Percentiles rank a stretch among this genome's conserved stretches.
These are phyloP conservation scores for Drosophila tanythrix DNA, from an alignment of 2,888 invertebrate genomes.

Conservation along the genomic window DNA sequence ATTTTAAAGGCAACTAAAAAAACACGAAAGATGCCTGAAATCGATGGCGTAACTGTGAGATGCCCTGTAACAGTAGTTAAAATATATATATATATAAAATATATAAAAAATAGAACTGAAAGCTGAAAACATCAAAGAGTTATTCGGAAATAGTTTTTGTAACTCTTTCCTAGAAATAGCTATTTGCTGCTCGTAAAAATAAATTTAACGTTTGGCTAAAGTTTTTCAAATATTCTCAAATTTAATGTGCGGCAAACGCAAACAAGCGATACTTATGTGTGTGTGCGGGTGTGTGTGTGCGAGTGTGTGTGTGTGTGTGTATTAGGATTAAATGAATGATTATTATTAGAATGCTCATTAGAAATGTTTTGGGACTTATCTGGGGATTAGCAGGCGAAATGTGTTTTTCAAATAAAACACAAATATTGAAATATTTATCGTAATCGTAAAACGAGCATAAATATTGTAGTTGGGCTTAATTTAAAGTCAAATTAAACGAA, in stretches of 20 bases:
- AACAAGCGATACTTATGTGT: constrained; percentile 56
- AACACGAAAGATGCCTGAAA: constrained; percentile 8
- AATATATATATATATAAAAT: background rate
- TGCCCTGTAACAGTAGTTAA: constrained; percentile 18
- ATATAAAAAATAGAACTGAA: background rate
- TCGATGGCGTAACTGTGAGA: background rate
- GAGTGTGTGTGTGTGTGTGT: constrained; percentile 12
- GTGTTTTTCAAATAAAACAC: constrained; percentile 40
- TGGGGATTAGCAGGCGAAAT: constrained; percentile 30
- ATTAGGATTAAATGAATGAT: constrained; percentile 54
- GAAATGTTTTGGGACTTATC: constrained; percentile 37
- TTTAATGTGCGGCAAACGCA: constrained; percentile 65
- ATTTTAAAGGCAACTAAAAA: constrained; percentile 55
- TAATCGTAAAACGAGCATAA: background rate
- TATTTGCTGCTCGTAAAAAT: constrained; percentile 37
- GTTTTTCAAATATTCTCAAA: constrained; percentile 51
- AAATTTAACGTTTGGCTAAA: constrained; percentile 44
- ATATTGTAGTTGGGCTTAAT: background rate
- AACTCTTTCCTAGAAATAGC: background rate
- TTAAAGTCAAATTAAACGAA: background rate
- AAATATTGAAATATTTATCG: constrained; percentile 31
- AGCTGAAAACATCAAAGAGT: background rate
- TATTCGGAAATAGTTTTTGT: background rate
- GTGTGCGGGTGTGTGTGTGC: background rate
- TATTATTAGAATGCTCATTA: constrained; percentile 59